Base-by-base conservation (phyloP, 2,888 invertebrate species). In the Melipona bicolor region DNA sequence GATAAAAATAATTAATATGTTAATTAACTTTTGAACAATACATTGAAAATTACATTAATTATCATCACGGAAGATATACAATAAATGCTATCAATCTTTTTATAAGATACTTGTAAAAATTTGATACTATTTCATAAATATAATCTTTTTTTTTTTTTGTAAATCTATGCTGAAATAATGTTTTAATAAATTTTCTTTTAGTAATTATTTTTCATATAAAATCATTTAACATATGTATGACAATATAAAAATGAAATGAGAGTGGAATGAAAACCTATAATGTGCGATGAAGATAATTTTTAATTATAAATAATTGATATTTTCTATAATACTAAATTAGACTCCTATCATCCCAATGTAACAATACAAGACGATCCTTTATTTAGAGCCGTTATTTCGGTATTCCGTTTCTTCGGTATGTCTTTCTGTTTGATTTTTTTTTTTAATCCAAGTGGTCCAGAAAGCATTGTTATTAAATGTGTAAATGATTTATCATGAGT, bases 301-400 rank as follows among this genome's bases (percentile, higher is more conserved):
- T 19, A 49, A 27, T 50, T 52, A 17, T 6, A 71, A 49, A 13
- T 4, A 24, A 19, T 24, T 32, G 3, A 54, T n/a, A 21, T 17
- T 9, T 36, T 72, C 32, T 1, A 79, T 11, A 0, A 32, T n/a
- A n/a, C 43, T 43, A 36, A 9, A 43, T 27, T 65, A 24, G 9
- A 32, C 21, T 69, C 65, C 21, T 54, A 24, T 69, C 24, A 49
- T 83, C 64, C 73, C 79, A 78, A 75, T 81, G 77, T 67, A 67
- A 79, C 81, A 77, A 82, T 74, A 62, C 69, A 82, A 84, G 79
- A 87, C 59, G 79, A 82, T 75, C 71, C n/a, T 64, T 62, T 67
- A 6, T 71, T 64, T 36, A 54, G 74, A 75, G 62, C 77, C 69
- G 77, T 69, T 77, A 77, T 59, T 83, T 85, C 52, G 64, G 15